These are phyloP conservation scores for Sinonovacula constricta DNA, from an alignment of 1,140 invertebrate species.

Conservation along the genomic window DNA sequence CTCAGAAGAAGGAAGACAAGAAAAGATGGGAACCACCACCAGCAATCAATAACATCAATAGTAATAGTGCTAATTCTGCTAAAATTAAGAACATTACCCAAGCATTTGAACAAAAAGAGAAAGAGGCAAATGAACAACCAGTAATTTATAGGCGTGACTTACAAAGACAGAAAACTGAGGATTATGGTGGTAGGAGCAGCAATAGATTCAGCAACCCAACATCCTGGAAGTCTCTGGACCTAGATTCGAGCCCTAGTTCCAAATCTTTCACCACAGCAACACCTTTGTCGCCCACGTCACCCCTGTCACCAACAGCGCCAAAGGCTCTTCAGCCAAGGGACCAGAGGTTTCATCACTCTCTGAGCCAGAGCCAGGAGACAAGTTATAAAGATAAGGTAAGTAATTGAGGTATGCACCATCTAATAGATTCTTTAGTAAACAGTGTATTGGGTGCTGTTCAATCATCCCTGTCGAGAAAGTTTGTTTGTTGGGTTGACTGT, in stretches of 20 bases:
- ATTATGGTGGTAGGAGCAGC: background rate
- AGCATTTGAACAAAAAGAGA: slow-evolving; percentile 62
- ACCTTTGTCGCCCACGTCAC: slow-evolving; percentile 17
- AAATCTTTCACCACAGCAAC: too few species aligned
- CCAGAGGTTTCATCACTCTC: slow-evolving; percentile 17
- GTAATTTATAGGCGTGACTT: slow-evolving; percentile 23
- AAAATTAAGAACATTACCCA: slow-evolving; percentile 62
- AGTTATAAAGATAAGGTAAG: too few species aligned
- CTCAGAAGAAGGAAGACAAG: slow-evolving; percentile 31
- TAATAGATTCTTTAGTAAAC: too few species aligned
- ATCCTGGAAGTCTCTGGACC: slow-evolving; percentile 43
- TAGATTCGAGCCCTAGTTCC: too few species aligned
- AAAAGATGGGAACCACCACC: slow-evolving; percentile 8
- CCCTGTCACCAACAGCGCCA: slow-evolving; percentile 33
- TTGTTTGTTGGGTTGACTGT: too few species aligned
- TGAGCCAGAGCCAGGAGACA: too few species aligned
- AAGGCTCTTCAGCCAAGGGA: slow-evolving; percentile 30
- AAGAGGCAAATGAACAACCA: slow-evolving; percentile 47
- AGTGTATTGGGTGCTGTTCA: too few species aligned
- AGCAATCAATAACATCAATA: too few species aligned
- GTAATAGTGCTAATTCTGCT: too few species aligned
- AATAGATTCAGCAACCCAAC: slow-evolving; percentile 5
- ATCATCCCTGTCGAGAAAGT: too few species aligned
- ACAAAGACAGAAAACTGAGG: background rate
- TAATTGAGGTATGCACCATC: too few species aligned